Base-by-base conservation (phyloP, 2,888 invertebrate species). In the Tenthredo notha region DNA sequence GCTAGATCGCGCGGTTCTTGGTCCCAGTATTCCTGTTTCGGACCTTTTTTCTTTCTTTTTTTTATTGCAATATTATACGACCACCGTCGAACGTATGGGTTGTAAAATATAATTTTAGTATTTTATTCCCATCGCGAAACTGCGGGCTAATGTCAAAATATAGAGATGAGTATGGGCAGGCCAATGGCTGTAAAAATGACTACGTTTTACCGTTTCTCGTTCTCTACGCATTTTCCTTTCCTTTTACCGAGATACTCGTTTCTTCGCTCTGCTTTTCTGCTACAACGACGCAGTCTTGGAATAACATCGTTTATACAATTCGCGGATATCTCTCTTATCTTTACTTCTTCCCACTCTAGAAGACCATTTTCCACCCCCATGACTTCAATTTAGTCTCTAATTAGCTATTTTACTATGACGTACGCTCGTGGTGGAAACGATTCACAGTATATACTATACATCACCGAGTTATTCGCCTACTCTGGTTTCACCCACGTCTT, bases 21-120 rank as follows among this genome's bases (percentile, higher is more conserved):
- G 47, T 37, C 70, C 37, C 70, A 29, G 70, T 40, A 25, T 15
- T 74, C 47, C 9, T 33, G 10, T n/a, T n/a, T 72, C 37, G 37
- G 18, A 18, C 37, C n/a, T 25, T 72, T 40, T 43, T 72, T 40
- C n/a, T 70, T 29, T 21, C n/a, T 12, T 12, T 33, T 50, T 33
- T 77, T 54, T 77, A 54, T 54, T n/a, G 77, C 50, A 47, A 50
- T 25, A 77, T 77, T 77, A 77, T 77, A 77, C 77, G 77, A 77
- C 4, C 29, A 54, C 18, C 12, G n/a, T n/a, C 77, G n/a, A 77
- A 33, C 50, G 50, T 50, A 50, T 50, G 54, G 77, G 77, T 50
- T 54, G 54, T 77, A 77, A 33, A 77, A 54, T 54, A 77, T 77
- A 77, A 77, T 77, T 77, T 54, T 29, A 77, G 50, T 25, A 77